Base-by-base conservation (phyloP, 2,797 vertebrate species). In the Champsocephalus gunnari region DNA sequence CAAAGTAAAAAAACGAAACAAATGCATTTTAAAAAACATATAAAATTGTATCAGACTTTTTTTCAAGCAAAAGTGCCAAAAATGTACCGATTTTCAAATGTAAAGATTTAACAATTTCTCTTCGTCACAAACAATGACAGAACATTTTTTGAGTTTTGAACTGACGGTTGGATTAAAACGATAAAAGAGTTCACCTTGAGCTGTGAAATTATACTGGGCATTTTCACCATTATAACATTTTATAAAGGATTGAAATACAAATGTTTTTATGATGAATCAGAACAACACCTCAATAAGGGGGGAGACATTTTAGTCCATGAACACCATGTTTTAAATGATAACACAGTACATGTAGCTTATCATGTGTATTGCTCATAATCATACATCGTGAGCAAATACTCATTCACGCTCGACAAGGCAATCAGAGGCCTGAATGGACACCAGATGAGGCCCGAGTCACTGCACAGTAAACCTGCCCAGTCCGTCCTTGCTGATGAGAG, bases 401-500 rank as follows among this genome's bases (percentile, higher is more conserved):
- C 54, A 74, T 41, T 61, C 14, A 5, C 58, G 48, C 57, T 53
- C 17, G 1, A 82, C 74, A 48, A 62, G 72, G 51, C 63, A 83
- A 83, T 87, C 75, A 66, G 61, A 73, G 65, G 63, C 69, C 69
- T 71, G 75, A 85, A 80, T 77, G 71, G 66, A 75, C 72, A 85
- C 54, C 60, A 51, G 73, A 32, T 51, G 71, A 85, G 60, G 76
- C 77, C 79, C 85, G 84, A 87, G 76, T 80, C 54, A 73, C 28
- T 56, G 77, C 79, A 68, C 51, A 34, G 17, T 65, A 77, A 85
- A 79, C 69, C 74, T 71, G 63, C 67, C 28, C 72, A 32, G 62
- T 41, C 34, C 67, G 85, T 81, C 86, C 88, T 90, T 89, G 76
- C 55, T 79, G 72, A 72, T 19, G 69, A 73, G 38, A 50, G 75